Evolutionary conservation across 2,113 vertebrate species (phyloP).

Genomic region (Coregonus clupeaformis): DNA sequence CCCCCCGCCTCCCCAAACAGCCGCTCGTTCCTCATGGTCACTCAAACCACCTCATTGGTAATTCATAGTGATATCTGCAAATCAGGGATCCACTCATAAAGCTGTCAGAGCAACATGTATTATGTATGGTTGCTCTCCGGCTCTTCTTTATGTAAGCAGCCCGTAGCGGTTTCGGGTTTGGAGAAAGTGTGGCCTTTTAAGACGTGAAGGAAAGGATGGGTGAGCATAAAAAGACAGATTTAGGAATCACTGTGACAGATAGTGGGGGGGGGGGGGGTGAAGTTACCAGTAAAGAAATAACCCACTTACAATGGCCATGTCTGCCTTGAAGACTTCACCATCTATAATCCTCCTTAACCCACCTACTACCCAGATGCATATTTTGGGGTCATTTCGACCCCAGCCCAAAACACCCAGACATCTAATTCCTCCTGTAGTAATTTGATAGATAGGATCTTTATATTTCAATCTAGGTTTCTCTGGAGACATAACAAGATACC

Average conservation of each 20-base stretch:
- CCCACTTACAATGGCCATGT: too few species aligned
- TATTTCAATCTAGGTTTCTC: too few species aligned
- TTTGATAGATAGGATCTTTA: too few species aligned
- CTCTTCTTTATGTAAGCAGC: not conserved
- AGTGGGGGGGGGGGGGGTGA: not conserved
- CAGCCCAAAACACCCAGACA: too few species aligned
- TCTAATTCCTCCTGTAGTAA: too few species aligned
- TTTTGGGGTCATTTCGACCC: too few species aligned
- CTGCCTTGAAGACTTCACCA: too few species aligned
- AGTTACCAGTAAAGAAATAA: not conserved
- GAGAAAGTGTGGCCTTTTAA: not conserved
- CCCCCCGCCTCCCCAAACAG: not conserved
- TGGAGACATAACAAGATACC: too few species aligned
- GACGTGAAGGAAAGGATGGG: not conserved
- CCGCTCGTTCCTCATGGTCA: conserved; percentile 38
- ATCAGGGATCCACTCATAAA: conserved; percentile 30
- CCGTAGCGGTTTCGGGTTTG: not conserved
- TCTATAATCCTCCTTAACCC: too few species aligned
- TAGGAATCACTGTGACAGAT: not conserved
- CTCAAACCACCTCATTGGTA: conserved; percentile 42
- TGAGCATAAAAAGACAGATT: not conserved
- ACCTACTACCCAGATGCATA: too few species aligned
- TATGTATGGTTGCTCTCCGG: not conserved
- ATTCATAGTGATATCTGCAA: conserved; percentile 48
- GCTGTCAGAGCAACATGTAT: conserved; percentile 12